Conservation (phyloP, 2,888 invertebrate genomes). For the Ectemnius cavifrons region DNA sequence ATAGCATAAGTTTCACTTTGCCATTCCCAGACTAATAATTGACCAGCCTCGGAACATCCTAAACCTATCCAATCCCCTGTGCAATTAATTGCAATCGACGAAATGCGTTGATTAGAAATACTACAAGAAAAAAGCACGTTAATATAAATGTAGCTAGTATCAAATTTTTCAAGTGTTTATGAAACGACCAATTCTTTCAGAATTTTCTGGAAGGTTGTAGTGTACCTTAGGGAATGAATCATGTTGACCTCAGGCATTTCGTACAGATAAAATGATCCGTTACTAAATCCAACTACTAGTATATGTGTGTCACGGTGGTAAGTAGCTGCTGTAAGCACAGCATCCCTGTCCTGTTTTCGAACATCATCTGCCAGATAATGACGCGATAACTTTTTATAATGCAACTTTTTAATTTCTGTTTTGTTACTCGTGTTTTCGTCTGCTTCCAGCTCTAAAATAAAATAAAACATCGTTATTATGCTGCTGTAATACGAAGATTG, state of each 20-base stretch:
- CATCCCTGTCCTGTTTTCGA: conserved; percentile 82
- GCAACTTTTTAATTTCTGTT: conserved; percentile 74
- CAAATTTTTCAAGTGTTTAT: background rate
- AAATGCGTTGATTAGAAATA: conserved; percentile 91
- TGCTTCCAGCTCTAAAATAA: conserved; percentile 12
- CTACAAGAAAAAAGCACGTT: conserved; percentile 77
- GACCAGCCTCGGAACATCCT: conserved; percentile 93
- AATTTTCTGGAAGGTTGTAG: background rate
- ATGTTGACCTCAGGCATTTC: conserved; percentile 96
- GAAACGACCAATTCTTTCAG: background rate
- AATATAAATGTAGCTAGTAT: background rate
- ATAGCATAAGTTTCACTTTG: conserved; percentile 98
- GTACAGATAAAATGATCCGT: conserved; percentile 94
- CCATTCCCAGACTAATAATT: conserved; percentile 99
- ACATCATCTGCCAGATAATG: conserved; percentile 88
- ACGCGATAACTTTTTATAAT: conserved; percentile 85
- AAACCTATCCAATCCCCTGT: conserved; percentile 98
- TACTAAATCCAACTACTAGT: conserved; percentile 93
- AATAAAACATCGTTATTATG: conserved; percentile 8
- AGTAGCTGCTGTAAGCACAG: conserved; percentile 87
- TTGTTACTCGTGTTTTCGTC: conserved; percentile 57
- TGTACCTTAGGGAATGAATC: conserved; percentile 87
- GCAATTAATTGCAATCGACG: conserved; percentile 88
- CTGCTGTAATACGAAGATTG: too few species aligned
- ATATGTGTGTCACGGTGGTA: conserved; percentile 90